phyloP scores from a whole-genome alignment of 2,113 vertebrate species.

The Myrmecobius fasciatus region DNA sequence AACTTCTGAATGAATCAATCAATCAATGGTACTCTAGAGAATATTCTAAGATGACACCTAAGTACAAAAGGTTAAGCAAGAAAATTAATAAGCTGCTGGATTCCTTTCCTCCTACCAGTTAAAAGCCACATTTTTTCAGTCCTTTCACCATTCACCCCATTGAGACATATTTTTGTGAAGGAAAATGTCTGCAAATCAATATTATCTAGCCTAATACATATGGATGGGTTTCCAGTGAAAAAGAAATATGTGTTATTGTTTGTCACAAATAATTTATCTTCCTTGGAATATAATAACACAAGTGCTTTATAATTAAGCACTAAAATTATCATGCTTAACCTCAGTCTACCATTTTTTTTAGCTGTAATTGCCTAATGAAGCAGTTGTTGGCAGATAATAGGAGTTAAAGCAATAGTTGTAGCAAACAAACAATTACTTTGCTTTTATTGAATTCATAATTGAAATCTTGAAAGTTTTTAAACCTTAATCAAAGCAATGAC shows the following conservation, averaged over 20 bases:
- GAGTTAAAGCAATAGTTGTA: background rate
- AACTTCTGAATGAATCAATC: background rate
- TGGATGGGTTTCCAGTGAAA: background rate
- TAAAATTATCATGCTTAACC: background rate
- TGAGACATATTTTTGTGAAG: background rate
- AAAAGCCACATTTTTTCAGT: background rate
- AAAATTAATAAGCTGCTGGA: background rate
- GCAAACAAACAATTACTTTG: background rate
- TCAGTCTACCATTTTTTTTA: background rate
- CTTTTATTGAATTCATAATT: background rate
- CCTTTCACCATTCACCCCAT: background rate
- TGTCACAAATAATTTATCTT: background rate
- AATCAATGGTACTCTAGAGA: background rate
- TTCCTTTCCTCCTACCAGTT: too few relatives aligned
- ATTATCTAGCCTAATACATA: background rate
- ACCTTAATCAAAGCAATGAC: background rate
- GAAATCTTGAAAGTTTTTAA: background rate
- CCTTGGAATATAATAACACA: background rate
- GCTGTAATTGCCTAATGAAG: background rate
- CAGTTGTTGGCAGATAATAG: background rate
- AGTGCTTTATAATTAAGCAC: background rate
- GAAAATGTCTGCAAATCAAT: background rate
- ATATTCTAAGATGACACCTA: background rate
- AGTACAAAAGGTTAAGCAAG: background rate
- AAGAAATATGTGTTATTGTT: background rate